These are phyloP conservation scores for Pangasius sanitwongsei DNA, from an alignment of 2,797 vertebrate species.

Conservation along the genomic window DNA sequence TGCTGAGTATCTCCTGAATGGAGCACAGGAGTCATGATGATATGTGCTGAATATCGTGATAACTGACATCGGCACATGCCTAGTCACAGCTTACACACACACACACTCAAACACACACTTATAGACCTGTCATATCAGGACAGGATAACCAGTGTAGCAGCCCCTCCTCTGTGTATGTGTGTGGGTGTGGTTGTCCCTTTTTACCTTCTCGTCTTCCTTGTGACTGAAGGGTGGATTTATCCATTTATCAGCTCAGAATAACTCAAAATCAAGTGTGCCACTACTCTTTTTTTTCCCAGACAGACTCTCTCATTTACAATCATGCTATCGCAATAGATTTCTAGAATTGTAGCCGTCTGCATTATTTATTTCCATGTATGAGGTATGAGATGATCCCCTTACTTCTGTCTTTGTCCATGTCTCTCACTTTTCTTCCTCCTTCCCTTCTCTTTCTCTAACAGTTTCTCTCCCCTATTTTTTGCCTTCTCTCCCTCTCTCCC, in stretches of 20 bases:
- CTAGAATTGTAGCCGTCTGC: not conserved
- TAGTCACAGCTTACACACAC: slow-evolving; percentile 11
- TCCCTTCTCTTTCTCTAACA: no score
- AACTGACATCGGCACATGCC: not conserved
- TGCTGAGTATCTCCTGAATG: not conserved
- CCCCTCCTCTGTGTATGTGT: slow-evolving; percentile 38
- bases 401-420: not conserved
- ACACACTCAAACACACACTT: slow-evolving; percentile 29
- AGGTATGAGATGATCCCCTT: not conserved
- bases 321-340: not conserved
- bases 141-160: slow-evolving; percentile 61
- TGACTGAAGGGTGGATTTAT: slow-evolving; percentile 16
- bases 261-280: not conserved
- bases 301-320: not conserved
- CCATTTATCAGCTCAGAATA: not conserved
- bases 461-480: not conserved
- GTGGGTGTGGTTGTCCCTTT: slow-evolving; percentile 18
- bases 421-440: not conserved
- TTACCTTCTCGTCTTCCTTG: slow-evolving; percentile 38
- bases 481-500: not conserved
- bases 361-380: not conserved
- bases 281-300: not conserved
- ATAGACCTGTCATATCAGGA: slow-evolving; percentile 44
- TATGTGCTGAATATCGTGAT: not conserved
- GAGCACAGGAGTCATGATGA: not conserved